These are phyloP conservation scores for Muricea muricata DNA, from an alignment of 92 coral and sea anemone genomes.

Conservation along the genomic window DNA sequence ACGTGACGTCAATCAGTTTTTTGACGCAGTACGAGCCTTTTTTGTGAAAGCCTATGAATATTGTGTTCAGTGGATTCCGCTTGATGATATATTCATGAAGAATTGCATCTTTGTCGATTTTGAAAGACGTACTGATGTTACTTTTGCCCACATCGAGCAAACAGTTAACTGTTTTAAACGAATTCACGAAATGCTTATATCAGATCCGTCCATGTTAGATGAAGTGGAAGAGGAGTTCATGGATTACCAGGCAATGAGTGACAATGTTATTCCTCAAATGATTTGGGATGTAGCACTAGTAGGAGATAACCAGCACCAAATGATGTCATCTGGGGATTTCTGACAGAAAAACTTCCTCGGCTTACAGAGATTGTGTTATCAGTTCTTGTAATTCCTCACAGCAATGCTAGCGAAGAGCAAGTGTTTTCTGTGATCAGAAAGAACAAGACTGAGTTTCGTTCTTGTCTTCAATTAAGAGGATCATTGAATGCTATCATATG, in stretches of 20 bases:
- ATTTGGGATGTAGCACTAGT: conserved; percentile 39
- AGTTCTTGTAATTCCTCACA: conserved; percentile 22
- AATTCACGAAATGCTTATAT: conserved; percentile 23
- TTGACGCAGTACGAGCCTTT: conserved; percentile 57
- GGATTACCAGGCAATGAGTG: background rate
- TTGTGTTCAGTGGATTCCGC: conserved; percentile 69
- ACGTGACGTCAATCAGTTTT: conserved; percentile 54
- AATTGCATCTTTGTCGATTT: conserved; percentile 63
- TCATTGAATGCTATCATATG: conserved; percentile 47
- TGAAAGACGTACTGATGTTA: conserved; percentile 28
- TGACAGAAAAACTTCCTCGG: background rate
- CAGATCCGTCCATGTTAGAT: background rate
- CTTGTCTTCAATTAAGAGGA: conserved; percentile 19
- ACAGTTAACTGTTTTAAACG: conserved; percentile 22
- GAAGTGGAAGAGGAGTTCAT: conserved; percentile 18
- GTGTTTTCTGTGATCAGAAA: conserved; percentile 37
- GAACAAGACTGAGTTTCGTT: conserved; percentile 42
- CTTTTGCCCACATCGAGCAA: conserved; percentile 47
- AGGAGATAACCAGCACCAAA: conserved; percentile 19
- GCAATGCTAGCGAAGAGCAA: conserved; percentile 26
- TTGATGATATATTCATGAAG: conserved; percentile 63
- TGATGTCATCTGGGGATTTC: conserved; percentile 47
- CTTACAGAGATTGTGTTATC: background rate
- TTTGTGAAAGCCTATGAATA: conserved; percentile 54
- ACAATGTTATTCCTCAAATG: background rate